Percentiles rank a stretch among this genome's conserved stretches.
Evolutionary conservation across 2,888 invertebrate genomes (phyloP).

Genomic region (Plagiodera versicolora): DNA sequence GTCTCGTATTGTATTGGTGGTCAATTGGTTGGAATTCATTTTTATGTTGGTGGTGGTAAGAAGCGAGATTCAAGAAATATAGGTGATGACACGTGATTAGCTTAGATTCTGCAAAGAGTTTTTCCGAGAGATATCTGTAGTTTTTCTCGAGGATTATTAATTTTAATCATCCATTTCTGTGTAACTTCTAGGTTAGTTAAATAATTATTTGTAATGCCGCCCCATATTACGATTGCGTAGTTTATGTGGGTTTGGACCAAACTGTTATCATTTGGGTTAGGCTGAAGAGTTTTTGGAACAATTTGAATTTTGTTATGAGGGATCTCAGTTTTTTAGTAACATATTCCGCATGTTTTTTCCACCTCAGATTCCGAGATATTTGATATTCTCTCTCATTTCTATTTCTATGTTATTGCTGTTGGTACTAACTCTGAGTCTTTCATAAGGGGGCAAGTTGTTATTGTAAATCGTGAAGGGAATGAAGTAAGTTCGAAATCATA

Average conservation of each 20-base stretch:
- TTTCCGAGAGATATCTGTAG: not conserved
- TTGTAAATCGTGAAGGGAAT: slow-evolving; percentile 1
- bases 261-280: not conserved
- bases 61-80: not conserved
- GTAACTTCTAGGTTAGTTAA: not conserved
- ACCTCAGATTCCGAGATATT: not conserved
- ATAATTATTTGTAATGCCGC: no score
- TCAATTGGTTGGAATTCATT: not conserved
- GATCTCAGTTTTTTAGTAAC: not conserved
- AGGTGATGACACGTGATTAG: not conserved
- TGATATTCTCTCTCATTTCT: not conserved
- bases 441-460: not conserved
- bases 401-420: not conserved
- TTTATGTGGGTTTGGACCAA: not conserved
- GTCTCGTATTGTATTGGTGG: not conserved
- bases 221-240: no score
- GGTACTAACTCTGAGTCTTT: not conserved
- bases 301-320: not conserved
- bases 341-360: not conserved
- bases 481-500: no score
- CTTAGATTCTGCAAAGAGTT: not conserved
- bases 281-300: not conserved
- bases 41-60: not conserved
- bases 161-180: not conserved
- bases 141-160: not conserved